These are phyloP conservation scores for Dryas iulia DNA, from an alignment of 1,140 invertebrate species.

Conservation along the genomic window DNA sequence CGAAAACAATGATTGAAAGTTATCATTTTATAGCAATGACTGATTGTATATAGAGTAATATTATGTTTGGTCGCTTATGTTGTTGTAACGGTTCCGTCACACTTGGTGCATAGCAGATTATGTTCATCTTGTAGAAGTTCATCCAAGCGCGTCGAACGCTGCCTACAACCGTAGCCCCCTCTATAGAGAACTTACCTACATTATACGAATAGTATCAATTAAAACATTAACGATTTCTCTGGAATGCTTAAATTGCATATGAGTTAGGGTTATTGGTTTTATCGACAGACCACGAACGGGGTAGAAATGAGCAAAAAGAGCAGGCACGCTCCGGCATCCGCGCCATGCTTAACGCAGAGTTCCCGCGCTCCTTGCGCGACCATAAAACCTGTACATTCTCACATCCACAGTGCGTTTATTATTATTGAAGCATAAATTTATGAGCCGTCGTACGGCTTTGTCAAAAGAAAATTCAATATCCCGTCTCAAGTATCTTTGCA, in stretches of 20 bases:
- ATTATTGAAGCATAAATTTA: slow-evolving; percentile 73
- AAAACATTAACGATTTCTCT: background rate
- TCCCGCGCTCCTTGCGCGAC: slow-evolving; percentile 42
- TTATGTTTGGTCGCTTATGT: slow-evolving; percentile 10
- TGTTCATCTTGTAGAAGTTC: slow-evolving; percentile 40
- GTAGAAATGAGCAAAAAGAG: slow-evolving; percentile 53
- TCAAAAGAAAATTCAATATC: slow-evolving; percentile 48
- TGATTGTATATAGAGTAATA: background rate
- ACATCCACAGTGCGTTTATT: slow-evolving; percentile 64
- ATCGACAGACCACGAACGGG: slow-evolving; percentile 21
- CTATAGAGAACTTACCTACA: slow-evolving; percentile 14
- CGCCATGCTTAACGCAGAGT: slow-evolving; percentile 50
- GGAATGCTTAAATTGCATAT: background rate
- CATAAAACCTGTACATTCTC: slow-evolving; percentile 68
- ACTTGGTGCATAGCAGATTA: slow-evolving; percentile 45
- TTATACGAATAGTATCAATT: slow-evolving; percentile 15
- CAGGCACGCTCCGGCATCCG: slow-evolving; percentile 50
- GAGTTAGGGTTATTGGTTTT: slow-evolving; percentile 21
- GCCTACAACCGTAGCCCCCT: slow-evolving; percentile 25
- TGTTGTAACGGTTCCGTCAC: slow-evolving; percentile 42
- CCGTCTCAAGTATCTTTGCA: slow-evolving; percentile 15
- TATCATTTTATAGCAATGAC: background rate
- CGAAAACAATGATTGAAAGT: background rate
- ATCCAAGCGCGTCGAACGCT: slow-evolving; percentile 48
- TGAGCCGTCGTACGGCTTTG: slow-evolving; percentile 47